Conservation (phyloP, 2,888 invertebrate genomes). For the Smittia aterrima region DNA sequence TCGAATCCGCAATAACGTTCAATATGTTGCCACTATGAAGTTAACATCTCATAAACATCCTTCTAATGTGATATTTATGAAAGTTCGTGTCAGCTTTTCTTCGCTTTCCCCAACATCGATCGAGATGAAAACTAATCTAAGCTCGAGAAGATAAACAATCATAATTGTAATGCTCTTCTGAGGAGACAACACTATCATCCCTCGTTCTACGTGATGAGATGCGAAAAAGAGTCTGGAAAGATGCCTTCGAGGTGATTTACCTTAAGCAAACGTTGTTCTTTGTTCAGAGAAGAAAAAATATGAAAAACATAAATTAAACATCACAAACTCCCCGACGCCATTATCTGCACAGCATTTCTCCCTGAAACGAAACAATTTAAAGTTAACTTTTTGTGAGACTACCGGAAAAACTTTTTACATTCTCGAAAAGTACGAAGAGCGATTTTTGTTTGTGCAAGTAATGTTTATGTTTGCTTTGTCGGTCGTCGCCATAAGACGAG, state of each 20-base stretch:
- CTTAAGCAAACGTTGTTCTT: background rate
- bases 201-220: too few relatives aligned
- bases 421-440: too few relatives aligned
- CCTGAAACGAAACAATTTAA: background rate
- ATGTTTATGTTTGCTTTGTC: too few relatives aligned
- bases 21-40: slow-evolving; percentile 32
- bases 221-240: background rate
- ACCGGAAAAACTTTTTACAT: too few relatives aligned
- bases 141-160: too few relatives aligned
- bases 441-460: too few relatives aligned
- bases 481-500: too few relatives aligned
- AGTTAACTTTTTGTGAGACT: background rate
- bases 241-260: background rate
- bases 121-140: too few relatives aligned
- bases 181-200: background rate
- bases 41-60: slow-evolving; percentile 37
- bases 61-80: slow-evolving; percentile 30
- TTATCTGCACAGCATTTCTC: background rate
- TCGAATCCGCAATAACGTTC: background rate
- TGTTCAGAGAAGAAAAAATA: background rate
- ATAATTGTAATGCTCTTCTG: too few relatives aligned
- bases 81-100: background rate
- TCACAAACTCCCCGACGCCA: background rate
- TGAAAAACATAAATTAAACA: slow-evolving; percentile 8
- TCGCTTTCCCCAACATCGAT: background rate